A percentile compares a stretch with the other conserved stretches of the same genome.
Evolutionary conservation across 2,113 vertebrate species (phyloP).

Genomic region (Malaclemys terrapin): DNA sequence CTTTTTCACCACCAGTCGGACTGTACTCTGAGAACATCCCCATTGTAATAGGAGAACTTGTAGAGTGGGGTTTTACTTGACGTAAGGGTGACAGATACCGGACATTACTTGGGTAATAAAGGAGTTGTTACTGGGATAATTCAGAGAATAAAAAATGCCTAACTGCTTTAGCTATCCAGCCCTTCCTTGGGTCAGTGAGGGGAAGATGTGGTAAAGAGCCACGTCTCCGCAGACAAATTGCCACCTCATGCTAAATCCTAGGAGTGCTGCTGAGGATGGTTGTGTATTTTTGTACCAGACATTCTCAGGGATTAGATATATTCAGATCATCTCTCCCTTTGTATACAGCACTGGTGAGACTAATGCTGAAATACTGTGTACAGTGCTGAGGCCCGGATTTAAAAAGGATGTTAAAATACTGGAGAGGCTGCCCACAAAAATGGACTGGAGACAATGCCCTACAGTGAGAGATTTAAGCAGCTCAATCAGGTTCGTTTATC

Average conservation of each 20-base stretch:
- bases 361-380: not conserved
- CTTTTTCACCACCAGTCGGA: not conserved
- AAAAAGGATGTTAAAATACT: not conserved
- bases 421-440: not conserved
- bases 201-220: not conserved
- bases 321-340: not conserved
- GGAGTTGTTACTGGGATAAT: not conserved
- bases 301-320: not conserved
- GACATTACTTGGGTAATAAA: not conserved
- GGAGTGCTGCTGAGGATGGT: not conserved
- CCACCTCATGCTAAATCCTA: not conserved
- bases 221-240: not conserved
- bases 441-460: not conserved
- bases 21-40: not conserved
- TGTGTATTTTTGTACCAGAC: not conserved
- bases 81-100: too few relatives aligned
- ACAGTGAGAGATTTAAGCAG: not conserved
- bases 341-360: not conserved
- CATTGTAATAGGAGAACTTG: not conserved
- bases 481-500: not conserved
- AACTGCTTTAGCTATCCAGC: not conserved
- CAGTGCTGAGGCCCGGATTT: not conserved
- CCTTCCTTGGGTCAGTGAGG: not conserved
- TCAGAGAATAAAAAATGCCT: not conserved
- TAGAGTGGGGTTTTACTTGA: not conserved